Base-by-base conservation (phyloP, 2,888 invertebrate genomes). In the Strigamia transsilvanica region DNA sequence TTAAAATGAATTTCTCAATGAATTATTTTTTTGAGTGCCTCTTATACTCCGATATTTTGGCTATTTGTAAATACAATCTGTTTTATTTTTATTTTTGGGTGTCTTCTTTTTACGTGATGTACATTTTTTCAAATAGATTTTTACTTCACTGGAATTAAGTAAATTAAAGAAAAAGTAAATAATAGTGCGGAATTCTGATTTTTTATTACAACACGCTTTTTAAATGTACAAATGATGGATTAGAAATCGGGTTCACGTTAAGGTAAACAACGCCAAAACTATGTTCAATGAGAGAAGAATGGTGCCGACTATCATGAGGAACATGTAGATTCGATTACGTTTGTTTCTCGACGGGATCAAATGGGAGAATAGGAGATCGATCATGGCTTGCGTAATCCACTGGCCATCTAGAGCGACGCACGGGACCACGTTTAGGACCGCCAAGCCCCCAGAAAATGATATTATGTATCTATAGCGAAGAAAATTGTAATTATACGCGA, bases 331-430 rank as follows among this genome's bases (percentile, higher is more conserved):
- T 51, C 91, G 90, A 87, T 90, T 92, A 86, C 91, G 91, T 87
- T 88, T 90, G 86, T 89, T 90, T 87, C 90, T 91, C 88, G 88
- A 91, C 86, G 88, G 87, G 82, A 86, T 87, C 38, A 66, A 18
- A 27, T 88, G 88, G 77, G 89, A 88, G 82, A 91, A 87, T 84
- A 92, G 87, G 84, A 91, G 88, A 87, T 92, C 91, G 12, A 89
- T 86, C 66, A 89, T 86, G 10, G 88, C 88, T 80, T 91, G 91
- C 78, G 93, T 91, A 85, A 98, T 97, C 88, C 94, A 93, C 87
- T 98, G 94, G 0, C 98, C 98, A 88, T 99, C 98, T 87, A 97
- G 93, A 84, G 93, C 94, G 87, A 95, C 94, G 88, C 97, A 97
- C 0, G 98, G 98, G 83, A 98, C 91, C 9, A 96, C 92, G 90